Base-by-base conservation (phyloP, 2,888 invertebrate genomes). In the Drosophila mayaguana region DNA sequence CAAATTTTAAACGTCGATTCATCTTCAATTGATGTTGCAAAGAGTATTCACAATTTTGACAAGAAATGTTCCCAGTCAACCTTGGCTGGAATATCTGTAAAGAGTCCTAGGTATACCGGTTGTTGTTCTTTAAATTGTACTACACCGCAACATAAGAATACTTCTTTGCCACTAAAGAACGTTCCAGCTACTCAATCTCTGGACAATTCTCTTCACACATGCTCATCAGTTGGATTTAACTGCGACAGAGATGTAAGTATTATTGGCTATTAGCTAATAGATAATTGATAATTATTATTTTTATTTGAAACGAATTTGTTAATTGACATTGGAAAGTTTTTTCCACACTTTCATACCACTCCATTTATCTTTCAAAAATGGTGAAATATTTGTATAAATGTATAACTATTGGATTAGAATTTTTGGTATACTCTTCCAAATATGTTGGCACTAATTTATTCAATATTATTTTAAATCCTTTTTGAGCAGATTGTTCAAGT, bases 161-260 rank as follows among this genome's bases (percentile, higher is more conserved):
- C 25, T 45, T 82, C 86, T 20, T 50, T 83, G 14, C 64, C 89
- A 60, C 62, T 90, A 55, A 86, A 84, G 77, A 81, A 88, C 59
- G 77, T 89, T 73, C 85, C 90, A 28, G 82, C 82, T n/a, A 89
- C 89, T 54, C 90, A 91, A 68, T 89, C 91, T n/a, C 91, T 91
- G 63, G 89, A 88, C 59, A 89, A 82, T 72, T 77, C 80, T 56
- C 73, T 75, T 62, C 83, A 92, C 89, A 90, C 78, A 63, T 81
- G 83, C 64, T 77, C 84, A 43, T 54, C 69, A 50, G 74, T 75
- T 36, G 75, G 72, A 25, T 22, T 59, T 12, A 62, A 56, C 61
- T 63, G 61, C 64, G 78, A 88, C 38, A 91, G 86, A 77, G 89
- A 90, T 88, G 92, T 92, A 74, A 87, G 91, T 90, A 72, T 28